phyloP scores from a whole-genome alignment of 2,113 vertebrate genomes.

The Odobenus rosmarus region DNA sequence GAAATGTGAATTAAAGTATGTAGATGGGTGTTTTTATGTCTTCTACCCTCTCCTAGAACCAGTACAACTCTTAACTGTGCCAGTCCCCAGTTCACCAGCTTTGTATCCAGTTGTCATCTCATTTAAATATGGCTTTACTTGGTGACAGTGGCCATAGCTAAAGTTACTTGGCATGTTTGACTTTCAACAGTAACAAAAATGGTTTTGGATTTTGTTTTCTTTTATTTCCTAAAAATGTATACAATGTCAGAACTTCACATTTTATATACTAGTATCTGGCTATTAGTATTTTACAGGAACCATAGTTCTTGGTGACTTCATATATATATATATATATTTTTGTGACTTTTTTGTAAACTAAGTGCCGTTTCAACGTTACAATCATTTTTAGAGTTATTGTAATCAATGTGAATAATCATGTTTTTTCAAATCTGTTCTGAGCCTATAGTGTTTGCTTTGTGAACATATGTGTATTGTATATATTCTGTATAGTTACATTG shows the following conservation, averaged over 20 bases:
- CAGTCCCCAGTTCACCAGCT: constrained; percentile 87
- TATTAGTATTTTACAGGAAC: constrained; percentile 93
- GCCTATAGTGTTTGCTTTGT: constrained; percentile 92
- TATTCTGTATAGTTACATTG: constrained; percentile 94
- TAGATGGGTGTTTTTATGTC: constrained; percentile 80
- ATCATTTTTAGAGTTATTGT: constrained; percentile 95
- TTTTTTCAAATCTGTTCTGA: constrained; percentile 90
- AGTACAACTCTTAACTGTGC: constrained; percentile 83
- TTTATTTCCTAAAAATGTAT: constrained; percentile 86
- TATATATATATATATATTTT: constrained; percentile 91
- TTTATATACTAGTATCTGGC: constrained; percentile 94
- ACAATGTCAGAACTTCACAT: constrained; percentile 92
- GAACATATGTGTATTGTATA: constrained; percentile 91
- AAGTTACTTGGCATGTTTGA: constrained; percentile 93
- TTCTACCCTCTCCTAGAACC: constrained; percentile 71
- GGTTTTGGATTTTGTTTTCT: constrained; percentile 85
- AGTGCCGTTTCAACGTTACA: constrained; percentile 95
- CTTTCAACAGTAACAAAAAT: constrained; percentile 81
- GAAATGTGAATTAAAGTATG: constrained; percentile 78
- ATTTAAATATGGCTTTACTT: constrained; percentile 84
- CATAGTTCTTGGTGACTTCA: constrained; percentile 92
- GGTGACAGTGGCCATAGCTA: constrained; percentile 86
- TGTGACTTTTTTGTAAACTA: constrained; percentile 97
- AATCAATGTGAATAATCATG: constrained; percentile 90
- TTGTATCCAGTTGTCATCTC: constrained; percentile 84